Conservation (phyloP, 2,888 invertebrate species). For the Apamea epomidion region DNA sequence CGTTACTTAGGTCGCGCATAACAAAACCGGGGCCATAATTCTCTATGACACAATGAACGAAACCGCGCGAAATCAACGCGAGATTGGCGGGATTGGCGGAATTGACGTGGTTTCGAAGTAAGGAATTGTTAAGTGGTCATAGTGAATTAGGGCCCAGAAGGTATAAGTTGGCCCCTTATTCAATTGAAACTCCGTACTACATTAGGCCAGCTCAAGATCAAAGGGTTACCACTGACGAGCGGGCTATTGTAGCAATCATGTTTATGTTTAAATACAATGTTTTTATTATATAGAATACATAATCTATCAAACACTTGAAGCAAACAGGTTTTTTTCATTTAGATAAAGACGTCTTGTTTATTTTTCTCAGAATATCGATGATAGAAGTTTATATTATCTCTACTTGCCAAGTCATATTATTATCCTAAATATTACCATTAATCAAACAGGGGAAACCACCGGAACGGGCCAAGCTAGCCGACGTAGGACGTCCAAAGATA, state of each 20-base stretch:
- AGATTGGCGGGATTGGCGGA: no score
- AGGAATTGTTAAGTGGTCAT: no score
- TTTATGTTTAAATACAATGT: not conserved
- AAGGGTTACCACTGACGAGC: no score
- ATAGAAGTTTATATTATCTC: constrained; percentile 2
- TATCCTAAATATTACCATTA: not conserved
- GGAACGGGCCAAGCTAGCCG: no score
- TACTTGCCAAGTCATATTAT: not conserved
- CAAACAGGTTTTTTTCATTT: not conserved
- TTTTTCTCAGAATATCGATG: constrained; percentile 20
- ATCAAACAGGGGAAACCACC: not conserved
- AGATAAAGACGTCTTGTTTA: not conserved
- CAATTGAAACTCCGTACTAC: not conserved
- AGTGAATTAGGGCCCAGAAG: no score
- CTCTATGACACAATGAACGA: no score
- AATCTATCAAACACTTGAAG: not conserved
- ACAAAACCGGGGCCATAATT: not conserved
- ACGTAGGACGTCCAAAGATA: not conserved
- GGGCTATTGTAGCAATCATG: not conserved
- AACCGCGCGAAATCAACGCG: no score
- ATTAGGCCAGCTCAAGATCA: not conserved
- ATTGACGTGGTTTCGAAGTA: no score
- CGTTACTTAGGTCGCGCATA: no score
- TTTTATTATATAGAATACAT: not conserved
- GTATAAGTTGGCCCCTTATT: no score